Base-by-base conservation (phyloP, 1,140 invertebrate genomes). In the Varroa destructor region DNA sequence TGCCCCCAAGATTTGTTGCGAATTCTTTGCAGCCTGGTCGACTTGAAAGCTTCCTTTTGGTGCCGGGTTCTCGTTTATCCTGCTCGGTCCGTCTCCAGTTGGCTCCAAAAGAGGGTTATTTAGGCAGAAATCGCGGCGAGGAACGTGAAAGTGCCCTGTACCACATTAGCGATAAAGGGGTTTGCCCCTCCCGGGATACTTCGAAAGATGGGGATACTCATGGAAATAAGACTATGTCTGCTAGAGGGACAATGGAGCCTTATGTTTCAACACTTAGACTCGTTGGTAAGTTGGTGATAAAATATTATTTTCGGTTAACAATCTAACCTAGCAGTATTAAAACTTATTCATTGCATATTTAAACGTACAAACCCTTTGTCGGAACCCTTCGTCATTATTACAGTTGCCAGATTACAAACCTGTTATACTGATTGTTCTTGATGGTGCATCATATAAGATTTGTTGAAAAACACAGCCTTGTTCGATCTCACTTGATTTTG, bases 41-140 rank as follows among this genome's bases (percentile, higher is more conserved):
- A 67, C 61, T 67, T 46, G 61, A 67, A 40, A 67, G 61, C 61
- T 40, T 67, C 46, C 61, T 67, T 10, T 37, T 67, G 40, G 61
- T 67, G 12, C 61, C 61, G 40, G 61, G 61, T 12, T 67, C 61
- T 40, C 61, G 61, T 1, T 14, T 67, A 14, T 67, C 61, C 12
- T 67, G 61, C 8, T 67, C 61, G 12, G 61, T 67, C 14, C 14
- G 61, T 36, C 61, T 67, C 3, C 61, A 67, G 36, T 8, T 67
- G n/a, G 61, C 61, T n/a, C 36, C 61, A 12, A 46, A 14, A 40
- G 46, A 67, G 8, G 61, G 61, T 36, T 10, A n/a, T 4, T 37
- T 67, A 12, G 61, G 61, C 12, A 67, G 46, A 67, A 46, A 46
- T 46, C 61, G 61, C 14, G 61, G 61, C 36, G 61, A 67, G 46